Evolutionary conservation across 64 coral and sea anemone genomes (phyloP).

Genomic region (Trachythela sp.): DNA sequence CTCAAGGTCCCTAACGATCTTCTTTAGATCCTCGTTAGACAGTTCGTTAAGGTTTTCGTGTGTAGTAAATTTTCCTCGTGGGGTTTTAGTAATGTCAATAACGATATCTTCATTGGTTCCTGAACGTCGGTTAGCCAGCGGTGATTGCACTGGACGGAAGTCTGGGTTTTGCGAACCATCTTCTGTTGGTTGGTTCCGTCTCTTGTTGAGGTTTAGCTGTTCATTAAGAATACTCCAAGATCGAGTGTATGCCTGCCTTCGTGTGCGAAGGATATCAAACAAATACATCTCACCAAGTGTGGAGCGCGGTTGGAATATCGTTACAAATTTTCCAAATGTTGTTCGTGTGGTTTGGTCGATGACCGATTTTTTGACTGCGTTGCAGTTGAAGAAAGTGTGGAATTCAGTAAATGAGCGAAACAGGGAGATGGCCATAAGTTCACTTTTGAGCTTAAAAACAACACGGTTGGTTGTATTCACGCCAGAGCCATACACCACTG

Average conservation of each 20-base stretch:
- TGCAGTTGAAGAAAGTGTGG: slow-evolving; percentile 98
- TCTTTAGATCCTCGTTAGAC: slow-evolving; percentile 66
- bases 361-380: slow-evolving; percentile 88
- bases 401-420: slow-evolving; percentile 97
- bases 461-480: slow-evolving; percentile 70
- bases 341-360: slow-evolving; percentile 93
- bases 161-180: slow-evolving; percentile 36
- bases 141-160: slow-evolving; percentile 93
- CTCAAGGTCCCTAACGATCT: slow-evolving; percentile 82
- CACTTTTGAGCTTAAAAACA: slow-evolving; percentile 88
- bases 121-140: slow-evolving; percentile 68
- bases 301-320: slow-evolving; percentile 61
- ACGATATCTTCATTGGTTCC: slow-evolving; percentile 48
- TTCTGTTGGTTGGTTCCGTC: slow-evolving; percentile 20
- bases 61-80: slow-evolving; percentile 28
- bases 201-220: slow-evolving; percentile 56
- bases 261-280: slow-evolving; percentile 85
- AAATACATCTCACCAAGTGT: slow-evolving; percentile 76
- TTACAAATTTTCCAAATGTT: slow-evolving; percentile 62
- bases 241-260: slow-evolving; percentile 89
- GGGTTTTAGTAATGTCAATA: slow-evolving; percentile 27
- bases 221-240: slow-evolving; percentile 84
- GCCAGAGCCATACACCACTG: slow-evolving; percentile 79
- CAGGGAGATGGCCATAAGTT: slow-evolving; percentile 70
- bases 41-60: slow-evolving; percentile 63